A percentile compares a stretch with the other conserved stretches of the same genome.
phyloP scores from a whole-genome alignment of 2,797 vertebrate species.

The Toxotes lorentzi region DNA sequence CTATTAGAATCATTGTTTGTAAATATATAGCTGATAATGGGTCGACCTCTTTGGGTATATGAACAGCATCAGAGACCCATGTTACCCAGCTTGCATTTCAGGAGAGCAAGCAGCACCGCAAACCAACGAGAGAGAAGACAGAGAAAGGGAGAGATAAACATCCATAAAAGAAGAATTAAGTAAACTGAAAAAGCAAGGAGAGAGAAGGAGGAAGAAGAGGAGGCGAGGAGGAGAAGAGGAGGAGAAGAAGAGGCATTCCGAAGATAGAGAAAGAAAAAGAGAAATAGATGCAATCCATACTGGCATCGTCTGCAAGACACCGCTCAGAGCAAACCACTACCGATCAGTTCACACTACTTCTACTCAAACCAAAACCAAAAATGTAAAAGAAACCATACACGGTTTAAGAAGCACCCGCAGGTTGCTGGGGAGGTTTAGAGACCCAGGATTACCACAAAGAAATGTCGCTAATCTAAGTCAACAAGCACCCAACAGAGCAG shows the following conservation, averaged over 20 bases:
- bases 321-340: constrained; percentile 77
- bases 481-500: constrained; percentile 59
- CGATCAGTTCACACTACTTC: constrained; percentile 67
- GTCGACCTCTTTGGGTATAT: neutral
- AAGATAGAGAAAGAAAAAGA: constrained; percentile 70
- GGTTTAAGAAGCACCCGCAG: constrained; percentile 80
- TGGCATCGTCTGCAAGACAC: constrained; percentile 84
- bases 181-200: constrained; percentile 64
- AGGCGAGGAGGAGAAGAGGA: constrained; percentile 59
- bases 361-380: constrained; percentile 77
- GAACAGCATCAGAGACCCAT: constrained; percentile 70
- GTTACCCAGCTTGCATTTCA: constrained; percentile 80
- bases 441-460: constrained; percentile 59
- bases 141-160: constrained; percentile 67
- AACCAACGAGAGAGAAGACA: constrained; percentile 61
- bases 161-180: constrained; percentile 74
- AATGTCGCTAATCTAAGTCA: constrained; percentile 64
- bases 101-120: constrained; percentile 78
- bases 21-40: neutral
- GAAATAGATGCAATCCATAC: constrained; percentile 81
- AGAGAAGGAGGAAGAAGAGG: constrained; percentile 56
- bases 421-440: constrained; percentile 64
- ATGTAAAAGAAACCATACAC: constrained; percentile 63
- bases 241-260: constrained; percentile 78
- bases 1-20: neutral